Conservation (phyloP, 2,888 invertebrate genomes). For the Incurvaria masculella region DNA sequence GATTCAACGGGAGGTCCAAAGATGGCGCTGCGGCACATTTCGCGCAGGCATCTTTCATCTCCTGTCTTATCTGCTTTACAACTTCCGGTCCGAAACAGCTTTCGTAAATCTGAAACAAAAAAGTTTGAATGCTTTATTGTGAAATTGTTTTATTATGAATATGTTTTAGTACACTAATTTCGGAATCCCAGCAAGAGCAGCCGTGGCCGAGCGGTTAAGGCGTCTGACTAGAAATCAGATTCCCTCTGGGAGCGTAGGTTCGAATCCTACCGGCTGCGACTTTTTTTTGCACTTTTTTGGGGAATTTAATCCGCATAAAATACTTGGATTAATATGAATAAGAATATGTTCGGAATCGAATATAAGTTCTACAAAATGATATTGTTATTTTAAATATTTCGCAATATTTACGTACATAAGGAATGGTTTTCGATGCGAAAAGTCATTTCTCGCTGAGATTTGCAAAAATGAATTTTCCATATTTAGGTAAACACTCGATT, state of each 20-base stretch:
- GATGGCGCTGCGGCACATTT: slow-evolving; percentile 60
- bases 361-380: too few species aligned
- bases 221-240: slow-evolving; percentile 89
- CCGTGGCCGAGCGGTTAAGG: slow-evolving; percentile 87
- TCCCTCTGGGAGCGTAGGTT: slow-evolving; percentile 90
- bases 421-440: too few species aligned
- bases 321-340: too few species aligned
- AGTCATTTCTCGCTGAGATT: too few species aligned
- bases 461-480: too few species aligned
- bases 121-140: not conserved
- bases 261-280: slow-evolving; percentile 84
- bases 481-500: not conserved
- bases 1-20: slow-evolving; percentile 36
- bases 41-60: slow-evolving; percentile 63
- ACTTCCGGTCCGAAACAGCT: slow-evolving; percentile 68
- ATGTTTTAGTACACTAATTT: too few species aligned
- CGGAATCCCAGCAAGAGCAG: slow-evolving; percentile 50
- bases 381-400: too few species aligned
- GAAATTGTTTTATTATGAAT: too few species aligned
- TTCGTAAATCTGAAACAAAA: slow-evolving; percentile 60
- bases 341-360: too few species aligned
- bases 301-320: slow-evolving; percentile 5
- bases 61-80: slow-evolving; percentile 63
- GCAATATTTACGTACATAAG: too few species aligned
- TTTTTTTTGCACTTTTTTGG: slow-evolving; percentile 22